These are phyloP conservation scores for Eudasyphora cyanicolor DNA, from an alignment of 2,888 invertebrate genomes.

Conservation along the genomic window DNA sequence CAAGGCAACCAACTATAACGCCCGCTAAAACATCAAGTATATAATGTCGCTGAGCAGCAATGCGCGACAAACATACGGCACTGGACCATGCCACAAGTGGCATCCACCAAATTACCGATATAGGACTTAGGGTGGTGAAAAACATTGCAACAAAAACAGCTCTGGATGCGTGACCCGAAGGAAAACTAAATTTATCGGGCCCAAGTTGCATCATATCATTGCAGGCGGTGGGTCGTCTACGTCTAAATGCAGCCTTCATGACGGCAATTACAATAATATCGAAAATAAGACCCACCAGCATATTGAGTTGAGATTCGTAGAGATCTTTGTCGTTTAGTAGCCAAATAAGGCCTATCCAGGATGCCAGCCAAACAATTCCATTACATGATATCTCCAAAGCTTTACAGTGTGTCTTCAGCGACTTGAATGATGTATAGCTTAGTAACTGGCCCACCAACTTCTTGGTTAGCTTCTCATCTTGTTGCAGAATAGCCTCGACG, in stretches of 20 bases:
- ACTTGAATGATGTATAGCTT: slow-evolving; percentile 73
- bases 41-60: slow-evolving; percentile 92
- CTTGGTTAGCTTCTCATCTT: slow-evolving; percentile 75
- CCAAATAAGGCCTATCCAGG: slow-evolving; percentile 90
- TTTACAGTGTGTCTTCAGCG: slow-evolving; percentile 74
- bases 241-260: slow-evolving; percentile 88
- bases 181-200: slow-evolving; percentile 94
- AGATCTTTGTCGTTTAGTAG: slow-evolving; percentile 85
- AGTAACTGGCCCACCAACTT: slow-evolving; percentile 72
- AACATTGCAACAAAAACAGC: slow-evolving; percentile 88
- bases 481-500: slow-evolving; percentile 69
- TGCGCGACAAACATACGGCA: slow-evolving; percentile 88
- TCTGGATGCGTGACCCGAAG: slow-evolving; percentile 96
- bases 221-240: slow-evolving; percentile 87
- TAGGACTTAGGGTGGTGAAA: slow-evolving; percentile 84
- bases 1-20: slow-evolving; percentile 85
- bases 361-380: slow-evolving; percentile 91
- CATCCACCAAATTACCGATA: slow-evolving; percentile 83
- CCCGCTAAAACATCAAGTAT: slow-evolving; percentile 92
- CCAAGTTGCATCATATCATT: slow-evolving; percentile 87
- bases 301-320: slow-evolving; percentile 91
- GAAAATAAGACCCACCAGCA: slow-evolving; percentile 88
- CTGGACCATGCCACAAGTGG: slow-evolving; percentile 88
- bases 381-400: slow-evolving; percentile 88
- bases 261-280: slow-evolving; percentile 90